These are phyloP conservation scores for Myzus persicae DNA, from an alignment of 1,140 invertebrate genomes.

Conservation along the genomic window DNA sequence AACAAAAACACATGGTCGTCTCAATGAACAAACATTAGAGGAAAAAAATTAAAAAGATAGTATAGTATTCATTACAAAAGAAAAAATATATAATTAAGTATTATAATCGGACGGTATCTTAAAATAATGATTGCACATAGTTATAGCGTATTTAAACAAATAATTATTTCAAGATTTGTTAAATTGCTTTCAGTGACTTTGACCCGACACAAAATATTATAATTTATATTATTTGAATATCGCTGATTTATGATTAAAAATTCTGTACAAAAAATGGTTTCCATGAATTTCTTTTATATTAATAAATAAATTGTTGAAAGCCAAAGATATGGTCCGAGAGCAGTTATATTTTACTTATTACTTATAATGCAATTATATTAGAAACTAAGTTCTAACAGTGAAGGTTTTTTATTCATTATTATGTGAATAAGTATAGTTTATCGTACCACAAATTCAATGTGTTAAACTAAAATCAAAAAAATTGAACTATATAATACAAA, in stretches of 20 bases:
- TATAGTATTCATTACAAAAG: not conserved
- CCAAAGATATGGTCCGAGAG: not conserved
- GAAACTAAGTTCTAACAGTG: not conserved
- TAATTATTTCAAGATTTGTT: not conserved
- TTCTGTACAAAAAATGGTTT: not conserved
- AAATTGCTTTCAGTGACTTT: not conserved
- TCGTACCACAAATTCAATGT: not conserved
- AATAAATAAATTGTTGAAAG: not conserved
- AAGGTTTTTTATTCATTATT: not conserved
- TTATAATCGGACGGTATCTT: not conserved
- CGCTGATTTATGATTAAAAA: not conserved
- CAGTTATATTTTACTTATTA: not conserved
- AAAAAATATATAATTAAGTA: not conserved
- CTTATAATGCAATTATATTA: not conserved
- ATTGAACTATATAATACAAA: not conserved
- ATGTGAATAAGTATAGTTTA: not conserved
- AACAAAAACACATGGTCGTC: not conserved
- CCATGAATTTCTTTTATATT: not conserved
- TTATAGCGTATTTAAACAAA: not conserved
- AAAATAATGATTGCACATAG: not conserved
- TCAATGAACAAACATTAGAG: not conserved
- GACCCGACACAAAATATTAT: not conserved
- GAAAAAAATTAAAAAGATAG: not conserved
- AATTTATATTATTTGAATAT: not conserved
- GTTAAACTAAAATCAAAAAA: not conserved